phyloP scores from a whole-genome alignment of 2,113 vertebrate genomes.

The Myiopsitta monachus region DNA sequence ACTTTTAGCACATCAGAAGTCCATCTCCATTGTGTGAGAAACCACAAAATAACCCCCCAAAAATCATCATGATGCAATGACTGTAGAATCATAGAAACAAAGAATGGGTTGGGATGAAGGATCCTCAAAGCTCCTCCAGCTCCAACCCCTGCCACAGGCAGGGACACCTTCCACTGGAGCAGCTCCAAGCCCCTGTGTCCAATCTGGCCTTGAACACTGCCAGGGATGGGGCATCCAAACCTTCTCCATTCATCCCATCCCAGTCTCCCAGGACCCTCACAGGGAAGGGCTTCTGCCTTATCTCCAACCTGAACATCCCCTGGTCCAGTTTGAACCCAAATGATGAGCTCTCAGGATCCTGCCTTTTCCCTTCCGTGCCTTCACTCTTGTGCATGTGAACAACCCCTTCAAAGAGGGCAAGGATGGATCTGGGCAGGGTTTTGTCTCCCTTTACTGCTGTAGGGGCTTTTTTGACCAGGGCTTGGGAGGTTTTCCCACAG shows the following conservation, averaged over 20 bases:
- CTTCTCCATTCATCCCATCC: too few species aligned
- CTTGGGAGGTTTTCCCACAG: background rate
- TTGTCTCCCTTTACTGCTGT: too few species aligned
- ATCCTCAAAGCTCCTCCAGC: background rate
- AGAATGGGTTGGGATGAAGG: background rate
- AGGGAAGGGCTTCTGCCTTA: background rate
- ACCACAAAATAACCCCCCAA: background rate
- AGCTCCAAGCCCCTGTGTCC: background rate
- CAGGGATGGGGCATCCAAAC: too few species aligned
- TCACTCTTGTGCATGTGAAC: background rate
- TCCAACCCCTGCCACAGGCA: background rate
- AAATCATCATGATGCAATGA: background rate
- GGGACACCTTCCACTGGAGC: too few species aligned
- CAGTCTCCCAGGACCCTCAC: too few species aligned
- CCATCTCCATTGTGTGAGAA: background rate
- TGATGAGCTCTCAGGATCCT: background rate
- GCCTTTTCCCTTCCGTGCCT: too few species aligned
- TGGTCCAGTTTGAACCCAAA: background rate
- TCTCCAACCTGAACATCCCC: too few species aligned
- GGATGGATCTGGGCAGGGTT: background rate
- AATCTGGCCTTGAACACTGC: too few species aligned
- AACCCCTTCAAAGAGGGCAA: too few species aligned
- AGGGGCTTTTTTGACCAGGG: background rate
- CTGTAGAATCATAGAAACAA: background rate
- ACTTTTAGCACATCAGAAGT: background rate